Base-by-base conservation (phyloP, 2,113 vertebrate genomes). In the Tonatia bakeri region DNA sequence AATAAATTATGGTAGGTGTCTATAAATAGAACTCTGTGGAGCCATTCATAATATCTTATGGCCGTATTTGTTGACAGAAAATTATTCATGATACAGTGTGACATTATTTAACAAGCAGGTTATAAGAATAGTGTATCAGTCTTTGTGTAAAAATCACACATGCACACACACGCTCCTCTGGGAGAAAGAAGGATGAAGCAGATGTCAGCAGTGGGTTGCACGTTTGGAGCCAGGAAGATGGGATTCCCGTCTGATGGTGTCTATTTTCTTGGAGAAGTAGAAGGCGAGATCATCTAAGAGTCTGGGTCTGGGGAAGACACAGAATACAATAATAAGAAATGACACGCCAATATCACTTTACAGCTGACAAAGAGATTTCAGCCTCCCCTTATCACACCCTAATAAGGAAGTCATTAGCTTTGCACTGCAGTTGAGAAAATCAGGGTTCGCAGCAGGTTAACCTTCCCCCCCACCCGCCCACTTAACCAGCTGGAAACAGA, bases 221-320 rank as follows among this genome's bases (percentile, higher is more conserved):
- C 19, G 38, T 90, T 90, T 80, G 76, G 36, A 89, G 47, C 61
- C 31, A 3, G 40, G n/a, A 93, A 77, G 67, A 83, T 9, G 90
- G 54, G 64, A n/a, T 87, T 83, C 70, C 76, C 20, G 0, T 82
- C 70, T 84, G 77, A 72, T 59, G 61, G 17, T 20, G 14, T 90
- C 84, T 89, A 26, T 96, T 85, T 84, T 65, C 94, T 87, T 84
- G 26, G 54, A 67, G 45, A 90, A 93, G 38, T 31, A 69, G 84
- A 77, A 92, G 82, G 72, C 5, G 16, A 72, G 84, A 50, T 83
- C 31, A 79, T 91, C 73, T 86, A 16, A 87, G 54, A 69, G 59
- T 76, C 50, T 40, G 43, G 45, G 47, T 61, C 24, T 15, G 17
- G 24, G 8, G 40, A 47, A 87, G 81, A 84, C 1, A 65, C 43